Percentiles rank a stretch among this genome's conserved stretches.
Evolutionary conservation across 2,888 invertebrate species (phyloP).

Genomic region (Elmis aenea): DNA sequence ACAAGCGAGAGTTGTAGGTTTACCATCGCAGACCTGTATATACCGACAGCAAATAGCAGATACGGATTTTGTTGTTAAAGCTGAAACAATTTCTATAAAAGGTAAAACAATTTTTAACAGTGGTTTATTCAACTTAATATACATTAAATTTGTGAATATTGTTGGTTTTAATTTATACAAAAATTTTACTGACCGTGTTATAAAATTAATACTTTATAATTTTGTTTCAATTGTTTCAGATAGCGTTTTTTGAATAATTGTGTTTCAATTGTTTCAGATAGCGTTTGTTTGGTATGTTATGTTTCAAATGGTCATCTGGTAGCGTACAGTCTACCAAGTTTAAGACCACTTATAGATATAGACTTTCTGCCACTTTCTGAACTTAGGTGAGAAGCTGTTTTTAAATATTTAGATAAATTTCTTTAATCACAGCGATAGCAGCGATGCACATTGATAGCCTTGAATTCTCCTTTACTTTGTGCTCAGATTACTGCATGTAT

Average conservation of each 20-base stretch:
- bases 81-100: conserved; percentile 88
- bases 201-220: no score
- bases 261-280: conserved; percentile 60
- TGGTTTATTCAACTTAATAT: no score
- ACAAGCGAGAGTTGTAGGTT: conserved; percentile 87
- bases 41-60: conserved; percentile 91
- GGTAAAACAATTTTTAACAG: no score
- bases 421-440: conserved; percentile 15
- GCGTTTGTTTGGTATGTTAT: conserved; percentile 91
- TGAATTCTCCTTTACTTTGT: conserved; percentile 31
- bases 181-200: no score
- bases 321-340: conserved; percentile 92
- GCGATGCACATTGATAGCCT: conserved; percentile 27
- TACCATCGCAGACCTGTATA: conserved; percentile 93
- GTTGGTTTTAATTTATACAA: no score
- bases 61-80: conserved; percentile 88
- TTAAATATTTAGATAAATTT: conserved; percentile 6
- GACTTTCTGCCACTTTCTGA: conserved; percentile 93
- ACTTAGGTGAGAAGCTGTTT: conserved; percentile 65
- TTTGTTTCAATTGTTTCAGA: no score
- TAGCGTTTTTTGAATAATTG: conserved; percentile 2
- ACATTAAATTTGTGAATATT: no score
- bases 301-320: conserved; percentile 90
- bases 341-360: conserved; percentile 86
- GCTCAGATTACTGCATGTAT: conserved; percentile 17